Base-by-base conservation (phyloP, 2,888 invertebrate genomes). In the Oscheius sp. region DNA sequence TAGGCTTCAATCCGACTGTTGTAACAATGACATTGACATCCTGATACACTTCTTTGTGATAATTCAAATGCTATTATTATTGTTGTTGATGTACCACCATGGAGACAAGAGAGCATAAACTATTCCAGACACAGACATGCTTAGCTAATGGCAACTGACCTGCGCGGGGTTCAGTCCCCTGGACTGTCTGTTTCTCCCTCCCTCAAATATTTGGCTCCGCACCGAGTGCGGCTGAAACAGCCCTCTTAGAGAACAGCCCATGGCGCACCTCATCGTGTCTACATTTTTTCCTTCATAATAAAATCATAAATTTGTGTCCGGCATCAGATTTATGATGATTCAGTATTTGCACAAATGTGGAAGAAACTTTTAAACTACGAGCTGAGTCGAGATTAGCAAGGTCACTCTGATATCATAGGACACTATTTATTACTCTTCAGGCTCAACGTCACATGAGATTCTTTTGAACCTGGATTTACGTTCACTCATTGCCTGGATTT, bases 141-240 rank as follows among this genome's bases (percentile, higher is more conserved):
- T 22, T 56, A 20, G 20, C 33, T 41, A 59, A 59, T 41, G 44
- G 30, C 24, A n/a, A 59, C 17, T 59, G 59, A 59, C 59, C 59
- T 59, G 59, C 44, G 59, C 30, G 9, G 59, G 20, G 59, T 59
- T 28, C 44, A 59, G 59, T 59, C 59, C 59, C 14, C 26, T 20
- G 32, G 54, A 44, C 59, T n/a, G 44, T 59, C 44, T 59, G 44
- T 30, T 30, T 26, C n/a, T 36, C 20, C 33, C 12, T 44, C 59
- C 20, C 44, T 59, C 59, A 59, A 59, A 59, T 59, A 59, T 59
- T 59, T 59, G 59, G 59, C 59, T 59, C 59, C 59, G 59, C 59
- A 44, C 59, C 59, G 59, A n/a, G 47, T 36, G 26, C n/a, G 41
- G 59, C 30, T 59, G 59, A 59, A 59, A 59, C 59, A 59, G 44